Evolutionary conservation across 2,797 vertebrate species (phyloP).

Genomic region (Phalloptychus januarius): DNA sequence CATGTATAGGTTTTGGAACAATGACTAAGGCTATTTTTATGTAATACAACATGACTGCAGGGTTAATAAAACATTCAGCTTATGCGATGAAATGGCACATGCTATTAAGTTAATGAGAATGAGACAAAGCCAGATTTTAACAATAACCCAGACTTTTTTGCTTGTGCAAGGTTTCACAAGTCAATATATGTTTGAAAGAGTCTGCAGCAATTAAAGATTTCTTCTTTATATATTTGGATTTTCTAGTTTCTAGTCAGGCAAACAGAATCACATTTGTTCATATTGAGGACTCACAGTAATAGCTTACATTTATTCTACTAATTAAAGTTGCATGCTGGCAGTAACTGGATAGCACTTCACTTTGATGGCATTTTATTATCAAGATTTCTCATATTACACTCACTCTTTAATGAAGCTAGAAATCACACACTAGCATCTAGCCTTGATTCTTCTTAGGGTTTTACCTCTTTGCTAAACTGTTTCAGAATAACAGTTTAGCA

Average conservation of each 20-base stretch:
- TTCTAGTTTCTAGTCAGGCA: neutral
- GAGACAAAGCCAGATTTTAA: neutral
- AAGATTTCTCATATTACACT: neutral
- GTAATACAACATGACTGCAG: neutral
- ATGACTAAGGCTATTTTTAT: neutral
- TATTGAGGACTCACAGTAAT: neutral
- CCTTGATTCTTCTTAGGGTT: neutral
- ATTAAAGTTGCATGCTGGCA: neutral
- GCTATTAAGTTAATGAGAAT: neutral
- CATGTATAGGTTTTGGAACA: slow-evolving; percentile 44
- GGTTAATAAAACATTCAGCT: neutral
- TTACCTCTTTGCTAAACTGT: too few relatives aligned
- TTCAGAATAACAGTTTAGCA: neutral
- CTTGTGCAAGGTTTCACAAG: neutral
- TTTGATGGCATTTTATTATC: neutral
- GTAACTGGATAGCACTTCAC: neutral
- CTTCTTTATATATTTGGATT: neutral
- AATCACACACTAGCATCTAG: neutral
- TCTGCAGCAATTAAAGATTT: neutral
- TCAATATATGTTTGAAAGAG: neutral
- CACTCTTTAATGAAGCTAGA: neutral
- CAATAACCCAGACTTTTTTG: neutral
- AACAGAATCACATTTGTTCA: neutral
- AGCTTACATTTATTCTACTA: neutral
- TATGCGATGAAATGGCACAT: neutral